Evolutionary conservation across 2,888 invertebrate species (phyloP), one percentile per base, ranked within the genome.

Genomic region (Icerya purchasi): DNA sequence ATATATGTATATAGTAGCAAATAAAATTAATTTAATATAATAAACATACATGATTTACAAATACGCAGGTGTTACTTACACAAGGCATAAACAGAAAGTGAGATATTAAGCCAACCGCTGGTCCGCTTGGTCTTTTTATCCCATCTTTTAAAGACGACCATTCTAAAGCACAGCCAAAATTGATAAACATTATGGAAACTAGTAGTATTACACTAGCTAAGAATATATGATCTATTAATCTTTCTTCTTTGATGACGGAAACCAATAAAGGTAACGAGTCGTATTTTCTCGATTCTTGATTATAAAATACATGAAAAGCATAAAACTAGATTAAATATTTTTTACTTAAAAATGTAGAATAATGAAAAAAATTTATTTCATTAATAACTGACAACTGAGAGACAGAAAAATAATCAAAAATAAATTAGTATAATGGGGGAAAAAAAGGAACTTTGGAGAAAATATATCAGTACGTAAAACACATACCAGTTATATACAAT

Each of bases 131-230:
- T 62, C 77, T 77, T 63, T 76, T 78, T 1, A 88, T 64, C 20
- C 82, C 83, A 1, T 75, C 73, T 64, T 77, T 77, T 19, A 89
- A 77, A 0, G 81, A 78, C 1, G 75, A 72, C 79, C 86, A 78
- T 69, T 90, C 84, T 70, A 91, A 76, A 0, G 90, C 88, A 68
- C 90, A 89, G 0, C 92, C 91, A 73, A 91, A 91, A 74, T 91
- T 91, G 59, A 92, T 82, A 68, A 88, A 91, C 66, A 90, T 80
- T 56, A 91, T 73, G 0, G 85, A 82, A 59, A 83, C 81, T 55
- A 91, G 76, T 54, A 80, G 72, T 1, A 83, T 83, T 3, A 91
- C 85, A 61, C 85, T 84, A 52, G 75, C 77, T 0, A 82, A 80
- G 68, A 91, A 91, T 3, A 86, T 71, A 14, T 73, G 77, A 71